Conservation (phyloP, 1,140 invertebrate species). For the Panulirus ornatus region DNA sequence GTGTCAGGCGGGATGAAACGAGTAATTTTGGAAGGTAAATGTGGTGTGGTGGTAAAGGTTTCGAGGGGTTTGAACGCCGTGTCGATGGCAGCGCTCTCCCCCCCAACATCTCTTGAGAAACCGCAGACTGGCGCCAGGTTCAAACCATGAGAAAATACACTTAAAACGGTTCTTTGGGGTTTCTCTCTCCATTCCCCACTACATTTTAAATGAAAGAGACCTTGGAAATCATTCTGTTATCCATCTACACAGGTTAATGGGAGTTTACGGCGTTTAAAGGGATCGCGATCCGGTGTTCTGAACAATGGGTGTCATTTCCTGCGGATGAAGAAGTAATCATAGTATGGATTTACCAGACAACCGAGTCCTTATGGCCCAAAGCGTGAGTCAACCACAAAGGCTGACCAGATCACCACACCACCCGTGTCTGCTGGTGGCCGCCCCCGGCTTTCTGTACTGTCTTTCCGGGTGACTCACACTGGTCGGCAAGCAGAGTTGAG, state of each 20-base stretch:
- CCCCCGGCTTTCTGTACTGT: background rate
- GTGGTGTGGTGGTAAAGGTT: background rate
- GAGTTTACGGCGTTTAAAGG: background rate
- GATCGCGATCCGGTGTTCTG: background rate
- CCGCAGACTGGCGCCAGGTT: background rate
- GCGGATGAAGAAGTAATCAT: background rate
- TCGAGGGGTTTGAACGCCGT: background rate
- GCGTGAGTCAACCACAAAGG: constrained; percentile 1
- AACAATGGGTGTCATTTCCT: background rate
- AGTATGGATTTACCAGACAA: background rate
- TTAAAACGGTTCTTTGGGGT: background rate
- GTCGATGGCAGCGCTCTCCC: constrained; percentile 1
- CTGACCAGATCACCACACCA: background rate
- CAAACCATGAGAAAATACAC: constrained; percentile 4
- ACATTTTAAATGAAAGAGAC: background rate
- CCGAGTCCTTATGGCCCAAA: background rate
- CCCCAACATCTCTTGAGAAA: background rate
- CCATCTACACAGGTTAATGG: background rate
- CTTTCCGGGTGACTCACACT: too few relatives aligned
- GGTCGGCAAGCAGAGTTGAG: too few relatives aligned
- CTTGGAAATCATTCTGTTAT: background rate
- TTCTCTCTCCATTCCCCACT: background rate
- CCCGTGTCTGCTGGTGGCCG: background rate
- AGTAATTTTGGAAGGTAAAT: background rate
- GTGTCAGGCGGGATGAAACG: too few relatives aligned